Percentiles rank a stretch among this genome's conserved stretches.
Conservation (phyloP, 1,140 invertebrate genomes). For the Papilio aristodemus region DNA sequence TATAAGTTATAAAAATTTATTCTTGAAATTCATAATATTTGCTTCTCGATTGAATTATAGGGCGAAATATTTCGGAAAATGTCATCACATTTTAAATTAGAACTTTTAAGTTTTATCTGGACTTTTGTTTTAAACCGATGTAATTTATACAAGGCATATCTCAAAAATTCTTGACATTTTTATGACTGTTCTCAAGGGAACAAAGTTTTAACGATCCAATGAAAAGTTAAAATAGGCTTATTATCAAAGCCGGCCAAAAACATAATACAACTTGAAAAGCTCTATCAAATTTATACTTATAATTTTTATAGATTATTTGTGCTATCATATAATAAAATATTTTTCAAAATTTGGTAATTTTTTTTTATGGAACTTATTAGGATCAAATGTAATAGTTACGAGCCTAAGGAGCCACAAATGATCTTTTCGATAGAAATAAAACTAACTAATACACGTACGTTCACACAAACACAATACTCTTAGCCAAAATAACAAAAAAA, state of each 20-base stretch:
- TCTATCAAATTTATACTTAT: background rate
- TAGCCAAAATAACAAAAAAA: too few species aligned
- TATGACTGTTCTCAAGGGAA: constrained; percentile 14
- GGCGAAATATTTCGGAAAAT: background rate
- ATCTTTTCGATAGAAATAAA: too few species aligned
- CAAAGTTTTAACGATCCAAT: constrained; percentile 47
- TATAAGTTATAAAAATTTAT: too few species aligned
- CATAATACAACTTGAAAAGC: constrained; percentile 1
- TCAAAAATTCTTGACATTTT: constrained; percentile 25
- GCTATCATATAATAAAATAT: too few species aligned
- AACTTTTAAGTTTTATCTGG: background rate
- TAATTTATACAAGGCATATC: constrained; percentile 24
- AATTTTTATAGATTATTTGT: background rate
- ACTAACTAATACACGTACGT: too few species aligned
- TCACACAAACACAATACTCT: too few species aligned
- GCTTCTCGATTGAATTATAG: background rate
- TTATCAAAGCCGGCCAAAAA: constrained; percentile 40
- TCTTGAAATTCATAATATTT: too few species aligned
- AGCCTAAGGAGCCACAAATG: too few species aligned
- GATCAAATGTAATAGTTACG: too few species aligned
- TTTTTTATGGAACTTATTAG: too few species aligned
- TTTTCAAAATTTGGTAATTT: too few species aligned
- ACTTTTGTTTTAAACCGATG: constrained; percentile 18
- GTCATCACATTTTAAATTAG: constrained; percentile 7
- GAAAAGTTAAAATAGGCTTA: constrained; percentile 38